Base-by-base conservation (phyloP, 2,113 vertebrate species). In the Hoplias malabaricus region DNA sequence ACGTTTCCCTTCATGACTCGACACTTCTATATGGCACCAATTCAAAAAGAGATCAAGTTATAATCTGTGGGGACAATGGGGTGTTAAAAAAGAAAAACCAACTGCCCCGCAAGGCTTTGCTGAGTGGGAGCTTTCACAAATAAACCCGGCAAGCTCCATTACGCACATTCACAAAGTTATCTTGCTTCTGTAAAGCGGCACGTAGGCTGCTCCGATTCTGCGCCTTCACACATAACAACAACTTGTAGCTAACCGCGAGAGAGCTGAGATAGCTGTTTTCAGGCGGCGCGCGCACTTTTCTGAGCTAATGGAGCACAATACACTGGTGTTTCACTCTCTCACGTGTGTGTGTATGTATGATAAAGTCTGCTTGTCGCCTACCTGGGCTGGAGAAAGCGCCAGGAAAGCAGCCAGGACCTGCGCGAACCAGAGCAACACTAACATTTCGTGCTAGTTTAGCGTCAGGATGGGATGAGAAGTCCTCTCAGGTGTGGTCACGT, bases 361-460 rank as follows among this genome's bases (percentile, higher is more conserved):
- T 36, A 14, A 19, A 50, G n/a, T 27, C 31, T 6, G 38, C 8
- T 14, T 12, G 14, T 59, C 12, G 13, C 86, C 29, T 92, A 93
- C 92, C 92, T 92, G 91, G 73, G 86, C 91, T 89, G 91, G 92
- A 90, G 89, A 85, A 82, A 90, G 80, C 78, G 87, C 89, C 85
- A 93, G 88, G 73, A 93, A 77, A 77, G 84, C 87, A 84, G 84
- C 84, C 46, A 83, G 81, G 40, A 88, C 70, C 83, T 83, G 87
- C 83, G 91, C 66, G 71, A 92, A 69, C 57, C 84, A 80, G 42
- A 78, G 68, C 65, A 89, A 73, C 75, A 87, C 78, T 59, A 68
- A 90, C 92, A 93, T 93, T 68, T 89, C 87, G 86, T 19, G 82
- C 71, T 63, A 59, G 67, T 63, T 86, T 59, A 57, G 68, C 10